Evolutionary conservation across 2,888 invertebrate species (phyloP).

Genomic region (Agrilus cyanescens): DNA sequence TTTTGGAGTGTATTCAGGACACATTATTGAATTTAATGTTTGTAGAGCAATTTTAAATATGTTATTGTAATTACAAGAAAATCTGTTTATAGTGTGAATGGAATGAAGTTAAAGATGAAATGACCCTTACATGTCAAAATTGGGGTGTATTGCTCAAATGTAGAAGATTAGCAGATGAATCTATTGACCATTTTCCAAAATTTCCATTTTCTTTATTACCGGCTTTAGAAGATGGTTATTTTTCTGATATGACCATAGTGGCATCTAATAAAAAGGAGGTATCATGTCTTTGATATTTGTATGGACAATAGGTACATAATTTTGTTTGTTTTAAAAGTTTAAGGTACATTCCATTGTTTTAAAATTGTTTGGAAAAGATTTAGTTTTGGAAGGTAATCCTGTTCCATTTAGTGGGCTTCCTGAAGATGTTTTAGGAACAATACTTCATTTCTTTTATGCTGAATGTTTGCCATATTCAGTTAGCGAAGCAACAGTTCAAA

Average conservation of each 20-base stretch:
- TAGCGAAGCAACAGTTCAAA: slow-evolving; percentile 44
- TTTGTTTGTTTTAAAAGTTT: slow-evolving; percentile 30
- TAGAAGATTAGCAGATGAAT: slow-evolving; percentile 40
- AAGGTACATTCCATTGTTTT: slow-evolving; percentile 46
- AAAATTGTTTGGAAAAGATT: slow-evolving; percentile 42
- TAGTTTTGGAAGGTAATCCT: slow-evolving; percentile 42
- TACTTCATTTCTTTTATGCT: slow-evolving; percentile 51
- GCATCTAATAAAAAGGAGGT: slow-evolving; percentile 37
- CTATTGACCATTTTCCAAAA: slow-evolving; percentile 36
- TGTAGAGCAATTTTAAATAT: neutral
- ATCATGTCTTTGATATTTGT: neutral
- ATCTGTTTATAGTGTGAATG: slow-evolving; percentile 20
- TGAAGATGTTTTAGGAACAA: slow-evolving; percentile 47
- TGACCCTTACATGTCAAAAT: slow-evolving; percentile 47
- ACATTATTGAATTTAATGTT: slow-evolving; percentile 52
- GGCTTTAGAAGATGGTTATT: slow-evolving; percentile 53
- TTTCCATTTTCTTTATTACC: slow-evolving; percentile 50
- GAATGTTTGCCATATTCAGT: slow-evolving; percentile 50
- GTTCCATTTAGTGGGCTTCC: slow-evolving; percentile 45
- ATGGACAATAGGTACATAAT: neutral
- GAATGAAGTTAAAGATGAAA: slow-evolving; percentile 39
- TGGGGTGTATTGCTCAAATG: slow-evolving; percentile 49
- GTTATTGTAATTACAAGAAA: neutral
- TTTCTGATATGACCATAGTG: slow-evolving; percentile 45
- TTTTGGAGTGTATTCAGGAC: slow-evolving; percentile 52